Base-by-base conservation (phyloP, 1,140 invertebrate species). In the Drusus annulatus region DNA sequence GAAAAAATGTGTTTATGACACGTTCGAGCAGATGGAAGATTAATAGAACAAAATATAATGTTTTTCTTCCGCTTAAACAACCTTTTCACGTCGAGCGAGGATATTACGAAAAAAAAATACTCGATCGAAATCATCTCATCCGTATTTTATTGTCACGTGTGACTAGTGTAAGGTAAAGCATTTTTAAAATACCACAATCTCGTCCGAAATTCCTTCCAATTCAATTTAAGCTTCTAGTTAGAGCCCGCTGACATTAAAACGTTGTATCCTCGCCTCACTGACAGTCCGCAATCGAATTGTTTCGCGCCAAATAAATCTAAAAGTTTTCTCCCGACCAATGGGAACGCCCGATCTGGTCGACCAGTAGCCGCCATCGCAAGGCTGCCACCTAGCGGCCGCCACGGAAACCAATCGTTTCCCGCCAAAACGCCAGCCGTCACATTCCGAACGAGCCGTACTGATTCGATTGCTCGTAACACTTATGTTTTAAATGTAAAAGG, bases 261-360 rank as follows among this genome's bases (percentile, higher is more conserved):
- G 65, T 51, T 69, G 65, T 69, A 69, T 50, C 28, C 36, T 19
- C 65, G 65, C 31, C 65, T 19, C 31, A 21, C 31, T 69, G 65
- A 69, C 65, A 69, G 65, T 16, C 63, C 65, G 65, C 65, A 69
- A 69, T 69, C 65, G 65, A 36, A 69, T 69, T 45, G 65, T 19
- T 69, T 69, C 65, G 16, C 36, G 65, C 65, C 65, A 69, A 69
- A 69, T 51, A 69, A 69, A 69, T 69, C 62, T 36, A 69, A 69
- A 69, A 69, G 65, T 69, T 69, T 51, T 6, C n/a, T n/a, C 15
- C 31, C 7, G 65, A 36, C 65, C 65, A 69, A 69, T 69, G 31
- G 65, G 65, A 50, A 7, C 65, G 65, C 65, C 31, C 36, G 65
- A 45, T 45, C 65, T 17, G 4, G 15, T 4, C 16, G 15, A 17